Base-by-base conservation (phyloP, 2,888 invertebrate genomes). In the Cataglyphis altisquamis region DNA sequence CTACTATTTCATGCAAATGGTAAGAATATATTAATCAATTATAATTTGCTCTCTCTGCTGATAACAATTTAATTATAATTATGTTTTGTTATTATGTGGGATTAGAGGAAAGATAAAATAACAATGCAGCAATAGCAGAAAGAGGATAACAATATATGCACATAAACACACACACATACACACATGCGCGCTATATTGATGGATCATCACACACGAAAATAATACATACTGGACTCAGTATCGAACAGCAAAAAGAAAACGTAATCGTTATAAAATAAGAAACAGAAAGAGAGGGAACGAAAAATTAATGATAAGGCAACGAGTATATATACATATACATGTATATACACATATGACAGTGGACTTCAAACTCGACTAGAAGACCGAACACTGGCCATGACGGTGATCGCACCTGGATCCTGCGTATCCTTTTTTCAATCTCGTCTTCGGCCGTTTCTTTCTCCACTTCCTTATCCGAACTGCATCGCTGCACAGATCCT, bases 371-470 rank as follows among this genome's bases (percentile, higher is more conserved):
- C 87, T 88, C 77, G 89, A 88, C 85, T 89, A 88, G 87, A 90
- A 90, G 90, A 93, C 89, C 91, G 91, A 93, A 90, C 90, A 90
- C 90, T 88, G 89, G 88, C 88, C 68, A 84, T 89, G 60, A 63
- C 81, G 74, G 75, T 87, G 90, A 91, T 94, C 94, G 94, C 94
- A 94, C 94, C 94, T 94, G 94, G 89, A 93, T 92, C 92, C 92
- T 92, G 87, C 90, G 89, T 91, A 90, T 93, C 91, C 91, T 91
- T 87, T 89, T 91, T 93, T 91, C 83, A 90, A 91, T 90, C 92
- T 91, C 82, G 89, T 90, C 90, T 89, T 91, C 86, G 90, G 82
- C 84, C 86, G 88, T 91, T 89, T 92, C 91, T 90, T 85, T 92
- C 89, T 92, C 91, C 91, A 89, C 80, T 90, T 92, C 91, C 88